A percentile compares a stretch with the other conserved stretches of the same genome.
These are phyloP conservation scores for Graphium colonna DNA, from an alignment of 2,888 invertebrate genomes.

Conservation along the genomic window DNA sequence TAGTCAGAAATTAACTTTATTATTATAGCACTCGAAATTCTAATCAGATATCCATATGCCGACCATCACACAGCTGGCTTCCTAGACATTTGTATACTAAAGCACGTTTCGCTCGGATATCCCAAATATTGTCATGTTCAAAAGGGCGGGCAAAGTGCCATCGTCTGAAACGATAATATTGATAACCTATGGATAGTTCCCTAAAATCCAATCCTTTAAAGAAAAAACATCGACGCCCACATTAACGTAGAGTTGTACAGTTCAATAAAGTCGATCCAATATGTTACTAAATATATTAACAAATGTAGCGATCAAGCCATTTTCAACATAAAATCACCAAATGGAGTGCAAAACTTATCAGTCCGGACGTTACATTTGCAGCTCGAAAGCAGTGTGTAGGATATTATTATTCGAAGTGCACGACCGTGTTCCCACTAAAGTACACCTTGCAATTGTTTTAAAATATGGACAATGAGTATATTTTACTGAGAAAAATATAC, in stretches of 20 bases:
- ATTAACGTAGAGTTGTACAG: neutral
- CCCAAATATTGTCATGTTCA: neutral
- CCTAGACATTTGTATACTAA: too few relatives aligned
- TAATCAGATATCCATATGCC: too few relatives aligned
- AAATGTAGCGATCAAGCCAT: too few relatives aligned
- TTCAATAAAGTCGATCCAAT: neutral
- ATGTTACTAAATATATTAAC: neutral
- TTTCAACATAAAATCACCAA: constrained; percentile 20
- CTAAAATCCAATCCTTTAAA: neutral
- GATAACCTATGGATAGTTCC: neutral
- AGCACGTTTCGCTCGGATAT: too few relatives aligned
- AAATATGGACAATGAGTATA: too few relatives aligned
- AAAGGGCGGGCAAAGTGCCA: too few relatives aligned
- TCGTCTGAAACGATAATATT: neutral
- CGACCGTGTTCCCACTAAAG: too few relatives aligned
- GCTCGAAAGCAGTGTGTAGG: neutral
- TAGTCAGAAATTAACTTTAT: too few relatives aligned
- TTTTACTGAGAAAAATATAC: neutral
- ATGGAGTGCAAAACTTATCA: constrained; percentile 28
- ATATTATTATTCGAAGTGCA: neutral
- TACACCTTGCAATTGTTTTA: too few relatives aligned
- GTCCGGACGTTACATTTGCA: constrained; percentile 24
- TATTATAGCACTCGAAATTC: too few relatives aligned
- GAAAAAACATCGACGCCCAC: neutral
- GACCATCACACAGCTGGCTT: too few relatives aligned